phyloP scores from a whole-genome alignment of 2,113 vertebrate species.

The Girardinichthys multiradiatus region DNA sequence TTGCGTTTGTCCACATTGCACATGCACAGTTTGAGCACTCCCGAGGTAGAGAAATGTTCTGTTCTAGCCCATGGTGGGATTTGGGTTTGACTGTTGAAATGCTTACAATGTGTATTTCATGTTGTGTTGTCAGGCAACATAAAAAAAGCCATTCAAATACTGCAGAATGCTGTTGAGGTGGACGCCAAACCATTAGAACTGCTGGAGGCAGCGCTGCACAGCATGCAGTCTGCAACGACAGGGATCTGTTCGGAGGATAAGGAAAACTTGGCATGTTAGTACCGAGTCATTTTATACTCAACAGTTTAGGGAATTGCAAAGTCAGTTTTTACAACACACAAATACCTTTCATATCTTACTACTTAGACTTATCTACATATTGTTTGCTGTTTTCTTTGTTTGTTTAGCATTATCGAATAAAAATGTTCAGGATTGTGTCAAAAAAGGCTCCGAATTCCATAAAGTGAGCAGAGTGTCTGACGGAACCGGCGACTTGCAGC shows the following conservation, averaged over 20 bases:
- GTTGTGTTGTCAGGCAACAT: constrained; percentile 80
- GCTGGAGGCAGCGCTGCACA: constrained; percentile 84
- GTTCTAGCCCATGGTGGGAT: neutral
- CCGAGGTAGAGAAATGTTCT: constrained; percentile 80
- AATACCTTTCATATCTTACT: neutral
- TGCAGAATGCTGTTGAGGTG: constrained; percentile 88
- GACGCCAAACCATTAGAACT: constrained; percentile 86
- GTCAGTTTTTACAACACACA: neutral
- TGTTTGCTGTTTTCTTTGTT: constrained; percentile 16
- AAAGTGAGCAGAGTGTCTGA: constrained; percentile 71
- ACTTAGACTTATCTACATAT: neutral
- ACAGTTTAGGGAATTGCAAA: neutral
- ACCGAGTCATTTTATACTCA: neutral
- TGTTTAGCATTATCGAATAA: constrained; percentile 38
- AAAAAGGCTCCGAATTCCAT: constrained; percentile 41
- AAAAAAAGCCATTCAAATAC: constrained; percentile 87
- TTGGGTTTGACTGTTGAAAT: neutral
- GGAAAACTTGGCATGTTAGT: constrained; percentile 85
- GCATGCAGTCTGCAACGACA: constrained; percentile 81
- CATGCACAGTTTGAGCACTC: constrained; percentile 92
- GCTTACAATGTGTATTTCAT: neutral
- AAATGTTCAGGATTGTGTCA: constrained; percentile 48
- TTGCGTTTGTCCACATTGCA: constrained; percentile 95
- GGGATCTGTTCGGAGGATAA: constrained; percentile 85
- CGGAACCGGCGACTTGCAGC: constrained; percentile 68